A percentile compares a stretch with the other conserved stretches of the same genome.
Conservation (phyloP, 2,797 vertebrate species). For the Cetoscarus ocellatus region DNA sequence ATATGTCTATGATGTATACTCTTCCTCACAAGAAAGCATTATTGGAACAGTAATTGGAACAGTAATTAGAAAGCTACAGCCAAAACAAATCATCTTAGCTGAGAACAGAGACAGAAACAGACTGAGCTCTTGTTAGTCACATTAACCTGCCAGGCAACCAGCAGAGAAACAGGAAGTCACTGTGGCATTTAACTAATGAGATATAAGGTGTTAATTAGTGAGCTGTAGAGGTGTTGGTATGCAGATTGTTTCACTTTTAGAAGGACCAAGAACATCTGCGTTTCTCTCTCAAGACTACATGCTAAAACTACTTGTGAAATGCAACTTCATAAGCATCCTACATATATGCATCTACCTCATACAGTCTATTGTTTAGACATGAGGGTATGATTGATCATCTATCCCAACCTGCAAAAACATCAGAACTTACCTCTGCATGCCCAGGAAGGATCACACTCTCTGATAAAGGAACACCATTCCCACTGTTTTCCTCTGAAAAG, state of each 20-base stretch:
- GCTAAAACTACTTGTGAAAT: not conserved
- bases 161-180: not conserved
- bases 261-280: not conserved
- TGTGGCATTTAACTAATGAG: not conserved
- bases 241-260: not conserved
- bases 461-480: slow-evolving; percentile 66
- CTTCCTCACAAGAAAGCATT: no score
- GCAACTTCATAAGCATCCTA: not conserved
- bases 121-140: not conserved
- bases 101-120: not conserved
- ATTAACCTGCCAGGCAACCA: slow-evolving; percentile 1
- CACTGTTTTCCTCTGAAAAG: slow-evolving; percentile 78
- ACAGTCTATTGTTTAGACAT: no score
- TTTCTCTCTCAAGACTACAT: not conserved
- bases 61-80: no score
- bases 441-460: slow-evolving; percentile 72
- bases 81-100: no score
- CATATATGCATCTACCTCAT: not conserved
- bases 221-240: not conserved
- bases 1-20: no score
- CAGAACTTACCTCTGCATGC: slow-evolving; percentile 72
- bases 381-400: not conserved
- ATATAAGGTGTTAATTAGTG: not conserved
- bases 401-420: not conserved
- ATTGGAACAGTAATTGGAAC: no score